Evolutionary conservation across 2,797 vertebrate genomes (phyloP).

Genomic region (Epinephelus awoara): DNA sequence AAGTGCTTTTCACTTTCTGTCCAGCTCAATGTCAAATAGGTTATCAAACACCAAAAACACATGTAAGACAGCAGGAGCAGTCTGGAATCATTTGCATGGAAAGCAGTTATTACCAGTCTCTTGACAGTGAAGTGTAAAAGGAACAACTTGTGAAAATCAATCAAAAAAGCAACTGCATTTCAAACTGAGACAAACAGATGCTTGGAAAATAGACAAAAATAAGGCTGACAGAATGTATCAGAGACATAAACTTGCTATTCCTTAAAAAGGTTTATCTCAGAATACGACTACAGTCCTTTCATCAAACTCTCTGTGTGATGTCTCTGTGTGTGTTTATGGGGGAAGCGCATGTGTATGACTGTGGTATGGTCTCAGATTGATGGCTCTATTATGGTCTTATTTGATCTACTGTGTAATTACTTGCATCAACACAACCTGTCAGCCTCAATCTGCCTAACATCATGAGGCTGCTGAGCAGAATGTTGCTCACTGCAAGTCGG

Average conservation of each 20-base stretch:
- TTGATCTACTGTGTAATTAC: conserved; percentile 82
- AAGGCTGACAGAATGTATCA: not conserved
- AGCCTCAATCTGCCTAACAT: conserved; percentile 69
- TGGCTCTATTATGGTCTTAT: conserved; percentile 77
- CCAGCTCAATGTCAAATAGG: conserved; percentile 62
- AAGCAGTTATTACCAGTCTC: conserved; percentile 51
- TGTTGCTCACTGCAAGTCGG: conserved; percentile 40
- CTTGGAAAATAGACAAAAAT: conserved; percentile 11
- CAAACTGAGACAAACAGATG: conserved; percentile 36
- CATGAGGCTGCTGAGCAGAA: conserved; percentile 59
- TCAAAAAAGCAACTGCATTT: conserved; percentile 36
- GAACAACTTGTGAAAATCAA: conserved; percentile 46
- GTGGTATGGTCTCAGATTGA: conserved; percentile 60
- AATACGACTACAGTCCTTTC: conserved; percentile 21
- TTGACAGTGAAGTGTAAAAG: conserved; percentile 19
- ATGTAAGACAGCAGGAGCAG: conserved; percentile 34
- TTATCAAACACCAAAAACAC: conserved; percentile 51
- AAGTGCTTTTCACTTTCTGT: conserved; percentile 52
- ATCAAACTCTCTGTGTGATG: not conserved
- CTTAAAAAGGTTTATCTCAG: conserved; percentile 16
- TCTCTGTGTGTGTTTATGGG: not conserved
- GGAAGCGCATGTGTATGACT: not conserved
- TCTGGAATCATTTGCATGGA: conserved; percentile 44
- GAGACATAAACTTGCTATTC: not conserved
- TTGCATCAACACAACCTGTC: conserved; percentile 82